phyloP scores from a whole-genome alignment of 23 tunicate genomes.

The Trididemnum miniatum region DNA sequence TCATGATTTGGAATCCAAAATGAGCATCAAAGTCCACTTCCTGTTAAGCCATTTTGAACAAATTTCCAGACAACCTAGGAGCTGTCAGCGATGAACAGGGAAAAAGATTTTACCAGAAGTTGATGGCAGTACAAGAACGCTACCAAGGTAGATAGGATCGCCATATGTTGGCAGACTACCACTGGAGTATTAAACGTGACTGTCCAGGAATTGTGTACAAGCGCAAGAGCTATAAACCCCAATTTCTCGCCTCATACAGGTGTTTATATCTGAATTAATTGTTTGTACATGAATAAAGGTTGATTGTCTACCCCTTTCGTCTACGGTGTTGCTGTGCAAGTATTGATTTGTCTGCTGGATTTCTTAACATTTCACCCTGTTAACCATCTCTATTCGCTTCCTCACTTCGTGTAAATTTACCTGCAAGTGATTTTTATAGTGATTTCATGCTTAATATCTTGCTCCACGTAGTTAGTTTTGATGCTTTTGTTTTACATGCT shows the following conservation, averaged over 20 bases:
- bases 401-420: background rate
- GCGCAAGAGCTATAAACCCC: conserved; percentile 17
- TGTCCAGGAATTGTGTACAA: conserved; percentile 19
- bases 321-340: background rate
- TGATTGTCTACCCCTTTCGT: background rate
- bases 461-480: background rate
- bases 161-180: conserved; percentile 28
- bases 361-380: background rate
- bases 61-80: conserved; percentile 36
- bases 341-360: background rate
- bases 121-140: conserved; percentile 26
- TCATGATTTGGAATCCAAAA: conserved; percentile 34
- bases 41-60: conserved; percentile 6
- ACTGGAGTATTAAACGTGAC: conserved; percentile 35
- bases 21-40: conserved; percentile 28
- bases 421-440: no score
- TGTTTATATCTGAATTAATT: background rate
- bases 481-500: background rate
- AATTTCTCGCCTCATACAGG: conserved; percentile 12
- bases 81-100: conserved; percentile 42
- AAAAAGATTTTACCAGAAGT: conserved; percentile 22
- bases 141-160: conserved; percentile 41
- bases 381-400: background rate
- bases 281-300: background rate
- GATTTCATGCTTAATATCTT: background rate